These are phyloP conservation scores for Pelosia muscerda DNA, from an alignment of 2,888 invertebrate species.

Conservation along the genomic window DNA sequence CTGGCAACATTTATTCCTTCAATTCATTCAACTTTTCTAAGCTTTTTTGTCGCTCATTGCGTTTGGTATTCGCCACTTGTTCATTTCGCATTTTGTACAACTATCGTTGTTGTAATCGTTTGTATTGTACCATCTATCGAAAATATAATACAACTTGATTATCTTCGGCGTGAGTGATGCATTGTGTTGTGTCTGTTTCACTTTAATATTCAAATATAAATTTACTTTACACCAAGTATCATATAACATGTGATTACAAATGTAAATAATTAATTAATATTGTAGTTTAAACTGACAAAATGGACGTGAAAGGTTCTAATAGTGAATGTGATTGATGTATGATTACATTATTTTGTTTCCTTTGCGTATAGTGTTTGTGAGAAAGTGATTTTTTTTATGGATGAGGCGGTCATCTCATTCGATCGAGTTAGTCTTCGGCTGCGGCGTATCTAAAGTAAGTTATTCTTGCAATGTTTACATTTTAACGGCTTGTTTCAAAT, in stretches of 20 bases:
- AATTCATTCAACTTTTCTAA: conserved; percentile 52
- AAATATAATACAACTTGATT: conserved; percentile 39
- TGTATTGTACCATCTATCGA: conserved; percentile 33
- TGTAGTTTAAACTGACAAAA: conserved; percentile 73
- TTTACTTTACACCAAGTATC: conserved; percentile 46
- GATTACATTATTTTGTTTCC: conserved; percentile 59
- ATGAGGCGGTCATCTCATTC: conserved; percentile 31
- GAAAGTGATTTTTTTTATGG: conserved; percentile 41
- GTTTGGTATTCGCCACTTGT: conserved; percentile 53
- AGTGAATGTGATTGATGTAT: conserved; percentile 73
- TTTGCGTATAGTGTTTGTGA: conserved; percentile 38
- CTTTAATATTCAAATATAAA: conserved; percentile 54
- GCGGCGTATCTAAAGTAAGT: conserved; percentile 46
- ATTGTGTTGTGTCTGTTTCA: conserved; percentile 53
- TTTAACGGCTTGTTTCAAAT: conserved; percentile 22
- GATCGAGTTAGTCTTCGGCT: conserved; percentile 10
- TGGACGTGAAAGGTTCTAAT: conserved; percentile 75
- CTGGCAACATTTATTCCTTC: conserved; percentile 34
- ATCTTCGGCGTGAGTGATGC: conserved; percentile 63
- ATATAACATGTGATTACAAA: conserved; percentile 77
- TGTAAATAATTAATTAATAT: conserved; percentile 77
- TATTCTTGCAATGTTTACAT: conserved; percentile 40
- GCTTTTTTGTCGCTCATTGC: conserved; percentile 55
- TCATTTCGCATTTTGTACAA: conserved; percentile 37
- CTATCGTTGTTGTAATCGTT: conserved; percentile 31